Evolutionary conservation across 2,888 invertebrate species (phyloP).

Genomic region (Rhorus exstirpatorius): DNA sequence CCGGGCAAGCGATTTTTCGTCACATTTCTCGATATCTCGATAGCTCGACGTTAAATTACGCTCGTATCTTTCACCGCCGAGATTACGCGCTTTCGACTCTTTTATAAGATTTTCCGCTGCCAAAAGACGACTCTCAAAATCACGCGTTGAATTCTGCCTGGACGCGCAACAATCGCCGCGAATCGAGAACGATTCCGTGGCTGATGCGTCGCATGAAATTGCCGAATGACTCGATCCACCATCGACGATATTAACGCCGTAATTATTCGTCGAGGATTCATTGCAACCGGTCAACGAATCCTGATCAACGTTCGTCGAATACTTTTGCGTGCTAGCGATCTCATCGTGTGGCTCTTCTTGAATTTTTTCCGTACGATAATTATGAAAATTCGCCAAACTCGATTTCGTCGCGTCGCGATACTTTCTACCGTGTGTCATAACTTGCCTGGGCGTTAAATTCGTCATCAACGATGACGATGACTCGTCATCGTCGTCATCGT

Average conservation of each 20-base stretch:
- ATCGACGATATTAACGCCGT: constrained; percentile 73
- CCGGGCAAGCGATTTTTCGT: constrained; percentile 78
- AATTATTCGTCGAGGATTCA: constrained; percentile 70
- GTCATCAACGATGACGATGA: no score
- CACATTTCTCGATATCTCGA: constrained; percentile 81
- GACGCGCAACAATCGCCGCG: constrained; percentile 77
- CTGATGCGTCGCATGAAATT: constrained; percentile 80
- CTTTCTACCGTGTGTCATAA: constrained; percentile 78
- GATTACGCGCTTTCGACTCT: constrained; percentile 81
- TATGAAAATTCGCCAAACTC: constrained; percentile 70
- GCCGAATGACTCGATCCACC: constrained; percentile 76
- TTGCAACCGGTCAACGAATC: background rate
- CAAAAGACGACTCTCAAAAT: constrained; percentile 81
- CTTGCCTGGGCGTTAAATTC: constrained; percentile 64
- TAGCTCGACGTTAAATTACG: constrained; percentile 79
- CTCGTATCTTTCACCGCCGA: constrained; percentile 76
- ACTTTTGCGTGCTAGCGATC: constrained; percentile 44
- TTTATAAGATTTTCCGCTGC: constrained; percentile 84
- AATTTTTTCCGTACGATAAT: constrained; percentile 81
- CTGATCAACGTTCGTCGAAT: no score
- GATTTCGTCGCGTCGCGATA: constrained; percentile 77
- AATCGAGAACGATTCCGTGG: constrained; percentile 80
- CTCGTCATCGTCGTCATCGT: background rate
- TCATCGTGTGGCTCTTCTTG: constrained; percentile 82
- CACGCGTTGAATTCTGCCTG: constrained; percentile 74